phyloP scores from a whole-genome alignment of 2,113 vertebrate species.

The Petaurus breviceps region DNA sequence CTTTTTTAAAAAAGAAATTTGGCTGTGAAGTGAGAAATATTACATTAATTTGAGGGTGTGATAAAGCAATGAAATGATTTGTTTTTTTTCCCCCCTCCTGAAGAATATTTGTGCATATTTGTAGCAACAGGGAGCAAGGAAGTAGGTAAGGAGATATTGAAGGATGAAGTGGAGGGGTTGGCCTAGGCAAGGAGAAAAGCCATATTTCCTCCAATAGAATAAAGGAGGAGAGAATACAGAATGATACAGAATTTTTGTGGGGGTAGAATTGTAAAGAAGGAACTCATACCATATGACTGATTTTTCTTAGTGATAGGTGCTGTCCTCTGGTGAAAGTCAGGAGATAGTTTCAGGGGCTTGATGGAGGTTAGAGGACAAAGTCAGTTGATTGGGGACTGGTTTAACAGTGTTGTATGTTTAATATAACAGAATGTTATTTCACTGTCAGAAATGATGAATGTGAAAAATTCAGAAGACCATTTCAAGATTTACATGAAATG shows the following conservation, averaged over 20 bases:
- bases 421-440: not conserved
- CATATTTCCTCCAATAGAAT: not conserved
- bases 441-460: not conserved
- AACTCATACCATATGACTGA: not conserved
- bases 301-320: not conserved
- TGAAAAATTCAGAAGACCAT: not conserved
- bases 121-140: not conserved
- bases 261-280: not conserved
- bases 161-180: not conserved
- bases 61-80: not conserved
- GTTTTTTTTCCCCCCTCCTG: not conserved
- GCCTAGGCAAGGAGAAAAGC: not conserved
- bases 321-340: not conserved
- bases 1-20: not conserved
- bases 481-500: not conserved
- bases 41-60: not conserved
- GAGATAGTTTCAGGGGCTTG: not conserved
- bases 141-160: not conserved
- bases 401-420: not conserved
- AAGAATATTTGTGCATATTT: not conserved
- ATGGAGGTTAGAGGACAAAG: not conserved
- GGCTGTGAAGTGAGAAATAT: not conserved
- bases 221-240: not conserved
- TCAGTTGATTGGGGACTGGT: not conserved
- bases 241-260: not conserved